These are phyloP conservation scores for Atta cephalotes DNA, from an alignment of 1,140 invertebrate genomes.

Conservation along the genomic window DNA sequence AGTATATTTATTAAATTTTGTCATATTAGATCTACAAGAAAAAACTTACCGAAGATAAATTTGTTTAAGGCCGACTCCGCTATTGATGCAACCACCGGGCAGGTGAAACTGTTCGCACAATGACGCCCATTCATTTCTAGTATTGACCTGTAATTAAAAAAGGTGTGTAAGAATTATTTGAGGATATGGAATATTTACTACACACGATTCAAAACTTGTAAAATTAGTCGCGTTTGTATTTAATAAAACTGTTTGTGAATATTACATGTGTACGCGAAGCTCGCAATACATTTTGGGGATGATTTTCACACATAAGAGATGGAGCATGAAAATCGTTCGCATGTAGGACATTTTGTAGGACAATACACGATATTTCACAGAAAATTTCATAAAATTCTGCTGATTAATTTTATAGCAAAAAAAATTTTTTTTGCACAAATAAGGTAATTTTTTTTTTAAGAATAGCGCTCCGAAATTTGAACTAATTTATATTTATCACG, in stretches of 20 bases:
- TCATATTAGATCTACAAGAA: background rate
- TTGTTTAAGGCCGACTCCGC: constrained; percentile 94
- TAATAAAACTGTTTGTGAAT: background rate
- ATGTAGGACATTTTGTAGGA: too few relatives aligned
- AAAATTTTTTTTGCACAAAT: too few relatives aligned
- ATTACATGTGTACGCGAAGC: background rate
- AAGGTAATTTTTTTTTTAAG: too few relatives aligned
- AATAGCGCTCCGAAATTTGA: too few relatives aligned
- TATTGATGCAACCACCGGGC: constrained; percentile 94
- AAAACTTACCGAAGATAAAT: constrained; percentile 94
- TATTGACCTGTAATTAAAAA: constrained; percentile 91
- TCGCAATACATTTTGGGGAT: too few relatives aligned
- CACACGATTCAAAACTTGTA: background rate
- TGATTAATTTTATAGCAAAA: too few relatives aligned
- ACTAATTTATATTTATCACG: too few relatives aligned
- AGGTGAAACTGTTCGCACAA: constrained; percentile 92
- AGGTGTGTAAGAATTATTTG: constrained; percentile 27
- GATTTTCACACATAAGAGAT: too few relatives aligned
- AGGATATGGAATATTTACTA: background rate
- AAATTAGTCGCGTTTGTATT: constrained; percentile 11
- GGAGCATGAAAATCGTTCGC: too few relatives aligned
- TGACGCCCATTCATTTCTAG: constrained; percentile 94
- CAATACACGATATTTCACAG: too few relatives aligned
- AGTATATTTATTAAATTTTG: background rate
- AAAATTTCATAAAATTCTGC: too few relatives aligned